phyloP scores from a whole-genome alignment of 1,140 invertebrate genomes.

The Zophobas morio region DNA sequence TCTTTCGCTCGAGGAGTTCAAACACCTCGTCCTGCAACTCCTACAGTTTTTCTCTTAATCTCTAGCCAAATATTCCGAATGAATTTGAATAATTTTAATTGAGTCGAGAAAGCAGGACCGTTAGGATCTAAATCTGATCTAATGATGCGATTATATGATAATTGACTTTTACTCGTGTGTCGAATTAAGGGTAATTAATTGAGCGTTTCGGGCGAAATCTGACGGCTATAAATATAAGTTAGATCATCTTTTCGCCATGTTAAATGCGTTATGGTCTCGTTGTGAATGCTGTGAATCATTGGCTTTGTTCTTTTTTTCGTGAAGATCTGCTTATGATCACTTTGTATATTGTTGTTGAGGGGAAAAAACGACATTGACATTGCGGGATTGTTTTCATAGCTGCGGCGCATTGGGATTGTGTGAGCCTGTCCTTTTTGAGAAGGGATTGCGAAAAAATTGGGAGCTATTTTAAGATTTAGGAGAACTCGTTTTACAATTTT shows the following conservation, averaged over 20 bases:
- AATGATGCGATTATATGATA: not conserved
- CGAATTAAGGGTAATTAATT: slow-evolving; percentile 8
- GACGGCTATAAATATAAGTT: slow-evolving; percentile 27
- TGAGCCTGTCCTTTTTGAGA: not conserved
- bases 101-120: not conserved
- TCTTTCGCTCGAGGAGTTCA: slow-evolving; percentile 78
- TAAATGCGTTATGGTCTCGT: not conserved
- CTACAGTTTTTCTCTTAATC: slow-evolving; percentile 59
- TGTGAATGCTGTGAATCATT: slow-evolving; percentile 1
- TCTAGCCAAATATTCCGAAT: not conserved
- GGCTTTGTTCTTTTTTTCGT: slow-evolving; percentile 4
- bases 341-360: slow-evolving; percentile 22
- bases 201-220: slow-evolving; percentile 7
- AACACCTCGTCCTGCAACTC: slow-evolving; percentile 79
- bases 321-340: slow-evolving; percentile 13
- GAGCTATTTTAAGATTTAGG: too few relatives aligned
- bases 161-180: not conserved
- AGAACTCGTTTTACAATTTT: too few relatives aligned
- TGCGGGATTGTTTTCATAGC: not conserved
- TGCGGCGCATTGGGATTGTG: not conserved
- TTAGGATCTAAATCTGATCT: not conserved
- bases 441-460: not conserved
- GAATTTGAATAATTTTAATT: not conserved
- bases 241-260: slow-evolving; percentile 5
- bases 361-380: slow-evolving; percentile 36